Conservation (phyloP, 37 sponge, comb jelly and placozoan species). For the Cladorhizidae sp. region DNA sequence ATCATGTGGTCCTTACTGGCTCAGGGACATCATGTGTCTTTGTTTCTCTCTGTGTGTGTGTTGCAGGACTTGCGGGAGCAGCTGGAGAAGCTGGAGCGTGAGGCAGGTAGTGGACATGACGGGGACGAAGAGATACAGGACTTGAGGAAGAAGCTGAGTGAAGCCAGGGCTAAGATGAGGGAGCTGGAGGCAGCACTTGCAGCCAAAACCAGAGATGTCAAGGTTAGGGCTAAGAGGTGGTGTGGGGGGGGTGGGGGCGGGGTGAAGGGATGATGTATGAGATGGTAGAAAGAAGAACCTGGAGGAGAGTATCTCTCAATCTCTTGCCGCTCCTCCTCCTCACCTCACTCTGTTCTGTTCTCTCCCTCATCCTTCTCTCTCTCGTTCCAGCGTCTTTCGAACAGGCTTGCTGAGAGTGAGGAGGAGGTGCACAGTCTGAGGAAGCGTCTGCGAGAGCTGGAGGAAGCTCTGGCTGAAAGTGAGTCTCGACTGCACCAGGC, state of each 20-base stretch:
- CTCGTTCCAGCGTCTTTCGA: constrained; percentile 5
- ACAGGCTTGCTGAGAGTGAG: constrained; percentile 1
- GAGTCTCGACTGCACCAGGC: constrained; percentile 15
- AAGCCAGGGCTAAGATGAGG: constrained; percentile 12
- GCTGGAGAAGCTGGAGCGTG: constrained; percentile 15
- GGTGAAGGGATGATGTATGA: no score
- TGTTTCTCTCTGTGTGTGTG: no score
- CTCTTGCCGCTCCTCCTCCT: no score
- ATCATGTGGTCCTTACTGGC: no score
- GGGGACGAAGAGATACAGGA: constrained; percentile 30
- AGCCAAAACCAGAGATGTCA: constrained; percentile 42
- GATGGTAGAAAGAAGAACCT: no score
- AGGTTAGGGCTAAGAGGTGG: constrained; percentile 9
- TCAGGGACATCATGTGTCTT: no score
- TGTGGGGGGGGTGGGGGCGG: no score
- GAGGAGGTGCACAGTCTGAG: constrained; percentile 27
- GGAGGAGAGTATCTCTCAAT: no score
- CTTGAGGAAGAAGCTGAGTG: constrained; percentile 32
- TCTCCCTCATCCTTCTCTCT: not conserved
- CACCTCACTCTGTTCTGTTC: not conserved
- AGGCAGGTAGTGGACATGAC: constrained; percentile 5
- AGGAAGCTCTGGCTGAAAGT: constrained; percentile 36
- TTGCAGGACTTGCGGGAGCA: constrained; percentile 34
- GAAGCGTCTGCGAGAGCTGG: constrained; percentile 34
- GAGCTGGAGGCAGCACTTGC: constrained; percentile 22